Evolutionary conservation across 1,140 invertebrate species (phyloP).

Genomic region (Popillia japonica): DNA sequence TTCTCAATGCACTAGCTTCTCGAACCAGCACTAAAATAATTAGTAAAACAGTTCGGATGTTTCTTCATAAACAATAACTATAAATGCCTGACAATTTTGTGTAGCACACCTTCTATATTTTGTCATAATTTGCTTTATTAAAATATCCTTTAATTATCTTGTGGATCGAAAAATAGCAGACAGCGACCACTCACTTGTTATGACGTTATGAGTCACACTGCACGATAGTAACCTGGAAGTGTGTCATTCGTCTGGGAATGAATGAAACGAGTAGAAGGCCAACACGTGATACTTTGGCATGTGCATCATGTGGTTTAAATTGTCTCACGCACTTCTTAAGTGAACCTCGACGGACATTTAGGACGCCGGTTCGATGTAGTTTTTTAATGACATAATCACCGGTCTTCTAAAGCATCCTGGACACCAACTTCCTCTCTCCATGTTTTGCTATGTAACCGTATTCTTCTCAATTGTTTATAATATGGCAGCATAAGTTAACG

Average conservation of each 20-base stretch:
- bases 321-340: conserved; percentile 30
- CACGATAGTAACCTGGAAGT: background rate
- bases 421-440: background rate
- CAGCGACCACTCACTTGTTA: background rate
- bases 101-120: too few relatives aligned
- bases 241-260: conserved; percentile 3
- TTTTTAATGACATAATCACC: conserved; percentile 20
- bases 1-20: too few relatives aligned
- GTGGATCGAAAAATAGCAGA: background rate
- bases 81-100: too few relatives aligned
- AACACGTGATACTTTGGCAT: background rate
- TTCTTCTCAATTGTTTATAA: background rate
- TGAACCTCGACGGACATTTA: conserved; percentile 21
- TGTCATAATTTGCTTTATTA: too few relatives aligned
- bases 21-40: too few relatives aligned
- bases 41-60: too few relatives aligned
- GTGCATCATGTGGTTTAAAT: conserved; percentile 20
- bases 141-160: background rate
- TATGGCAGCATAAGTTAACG: too few relatives aligned
- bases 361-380: conserved; percentile 16
- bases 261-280: too few relatives aligned
- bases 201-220: background rate
- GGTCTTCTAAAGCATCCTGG: background rate
- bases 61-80: too few relatives aligned
- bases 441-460: background rate